These are phyloP conservation scores for Timema podura DNA, from an alignment of 2,888 invertebrate species.

Conservation along the genomic window DNA sequence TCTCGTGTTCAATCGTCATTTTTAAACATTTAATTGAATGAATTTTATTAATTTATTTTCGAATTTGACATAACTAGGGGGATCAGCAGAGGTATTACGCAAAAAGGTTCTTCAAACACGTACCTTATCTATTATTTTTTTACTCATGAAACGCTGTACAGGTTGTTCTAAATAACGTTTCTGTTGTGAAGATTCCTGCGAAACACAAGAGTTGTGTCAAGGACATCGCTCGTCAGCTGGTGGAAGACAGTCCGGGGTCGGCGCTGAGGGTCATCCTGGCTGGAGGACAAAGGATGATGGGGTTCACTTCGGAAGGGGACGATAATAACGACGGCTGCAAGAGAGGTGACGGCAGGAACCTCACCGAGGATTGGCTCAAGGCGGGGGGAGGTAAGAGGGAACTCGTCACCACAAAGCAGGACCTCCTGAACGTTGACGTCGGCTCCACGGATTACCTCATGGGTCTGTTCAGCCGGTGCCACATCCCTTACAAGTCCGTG, in stretches of 20 bases:
- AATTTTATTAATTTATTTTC: no score
- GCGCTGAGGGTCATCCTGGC: conserved; percentile 53
- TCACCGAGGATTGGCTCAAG: conserved; percentile 53
- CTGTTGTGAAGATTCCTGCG: not conserved
- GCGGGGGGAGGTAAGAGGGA: conserved; percentile 38
- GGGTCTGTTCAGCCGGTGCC: conserved; percentile 54
- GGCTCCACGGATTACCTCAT: conserved; percentile 52
- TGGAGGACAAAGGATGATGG: conserved; percentile 54
- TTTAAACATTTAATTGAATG: no score
- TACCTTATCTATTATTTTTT: no score
- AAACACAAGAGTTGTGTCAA: conserved; percentile 16
- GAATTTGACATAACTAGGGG: no score
- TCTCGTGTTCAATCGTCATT: no score
- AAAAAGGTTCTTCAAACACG: no score
- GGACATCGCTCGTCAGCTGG: conserved; percentile 60
- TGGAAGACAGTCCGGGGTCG: conserved; percentile 17
- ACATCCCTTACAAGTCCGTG: conserved; percentile 54
- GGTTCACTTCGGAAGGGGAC: conserved; percentile 31
- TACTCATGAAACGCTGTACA: no score
- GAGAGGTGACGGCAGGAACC: conserved; percentile 53
- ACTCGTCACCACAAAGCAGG: conserved; percentile 63
- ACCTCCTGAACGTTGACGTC: conserved; percentile 57
- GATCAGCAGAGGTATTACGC: no score
- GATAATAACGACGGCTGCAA: conserved; percentile 39
- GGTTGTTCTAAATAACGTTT: no score